Evolutionary conservation across 2,113 vertebrate species (phyloP).

Genomic region (Chloropsis hardwickii): DNA sequence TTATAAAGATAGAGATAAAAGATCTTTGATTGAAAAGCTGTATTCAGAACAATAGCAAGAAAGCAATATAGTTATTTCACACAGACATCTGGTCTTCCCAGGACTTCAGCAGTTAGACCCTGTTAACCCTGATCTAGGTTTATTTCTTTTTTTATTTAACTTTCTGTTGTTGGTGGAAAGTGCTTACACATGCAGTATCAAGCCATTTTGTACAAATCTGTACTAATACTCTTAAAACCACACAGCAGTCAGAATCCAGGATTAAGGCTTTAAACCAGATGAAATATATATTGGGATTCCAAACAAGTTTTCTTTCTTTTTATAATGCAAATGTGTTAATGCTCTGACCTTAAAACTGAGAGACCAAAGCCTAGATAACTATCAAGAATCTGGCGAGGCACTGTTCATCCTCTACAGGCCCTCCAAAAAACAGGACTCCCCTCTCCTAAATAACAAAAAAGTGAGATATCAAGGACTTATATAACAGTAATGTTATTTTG

Average conservation of each 20-base stretch:
- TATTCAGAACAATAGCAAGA: not conserved
- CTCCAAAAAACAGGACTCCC: not conserved
- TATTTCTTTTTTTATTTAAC: conserved; percentile 35
- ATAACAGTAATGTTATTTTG: not conserved
- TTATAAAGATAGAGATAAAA: not conserved
- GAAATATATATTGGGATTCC: conserved; percentile 54
- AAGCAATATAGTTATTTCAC: not conserved
- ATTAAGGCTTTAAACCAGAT: conserved; percentile 55
- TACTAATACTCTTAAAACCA: conserved; percentile 46
- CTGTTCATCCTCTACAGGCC: not conserved
- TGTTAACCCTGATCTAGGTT: conserved; percentile 18
- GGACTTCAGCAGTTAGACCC: not conserved
- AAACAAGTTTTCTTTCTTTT: conserved; percentile 61
- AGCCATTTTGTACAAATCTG: conserved; percentile 54
- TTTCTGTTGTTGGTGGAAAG: conserved; percentile 13
- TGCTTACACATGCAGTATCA: conserved; percentile 34
- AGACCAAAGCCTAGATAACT: not conserved
- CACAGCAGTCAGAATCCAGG: conserved; percentile 34
- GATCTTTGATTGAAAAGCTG: not conserved
- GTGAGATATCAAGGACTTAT: not conserved
- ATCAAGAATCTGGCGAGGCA: not conserved
- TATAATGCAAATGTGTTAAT: conserved; percentile 48
- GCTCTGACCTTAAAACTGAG: conserved; percentile 26
- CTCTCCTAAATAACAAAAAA: not conserved
- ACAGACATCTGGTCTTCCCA: conserved; percentile 8